Base-by-base conservation (phyloP, 64 coral and sea anemone species). In the Dendrophyllia cribrosa region DNA sequence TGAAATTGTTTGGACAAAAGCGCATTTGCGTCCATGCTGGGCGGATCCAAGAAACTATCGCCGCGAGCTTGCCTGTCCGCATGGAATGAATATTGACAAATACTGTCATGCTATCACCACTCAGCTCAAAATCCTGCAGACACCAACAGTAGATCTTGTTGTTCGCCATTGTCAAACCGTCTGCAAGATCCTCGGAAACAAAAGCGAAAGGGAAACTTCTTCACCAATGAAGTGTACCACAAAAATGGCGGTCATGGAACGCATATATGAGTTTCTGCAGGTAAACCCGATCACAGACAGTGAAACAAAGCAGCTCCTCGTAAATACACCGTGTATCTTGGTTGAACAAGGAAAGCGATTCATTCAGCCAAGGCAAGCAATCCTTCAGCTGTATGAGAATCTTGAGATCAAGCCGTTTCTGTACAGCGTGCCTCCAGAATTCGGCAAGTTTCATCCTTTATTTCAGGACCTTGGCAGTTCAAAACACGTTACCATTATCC, bases 321-420 rank as follows among this genome's bases (percentile, higher is more conserved):
- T 16, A 15, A 74, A 44, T 15, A 66, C 66, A 12, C 78, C 51
- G 3, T 74, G 78, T 17, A n/a, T 91, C 58, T 15, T 91, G 6
- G 89, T 91, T 6, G 89, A 82, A 14, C 15, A 75, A 23, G 78
- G 78, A 25, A 83, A 51, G 51, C 75, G 52, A 58, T 70, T 93
- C 34, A 63, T 93, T 58, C 47, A 22, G 60, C 84, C 91, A 70
- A 78, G n/a, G 1, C 91, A 93, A 74, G 76, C 64, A 13, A 74
- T 78, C 48, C 44, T 88, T 4, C 61, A 93, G 22, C 43, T 93
- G 12, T 82, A 45, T 59, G 59, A 81, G 47, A 7, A 77, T 8
- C 15, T 78, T 11, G 73, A 88, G 71, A 93, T 93, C 51, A 68
- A n/a, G 20, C 91, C 91, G 50, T 93, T 88, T 68, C 63, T 87